Percentiles rank a stretch among this genome's conserved stretches.
Evolutionary conservation across 2,888 invertebrate genomes (phyloP).

Genomic region (Kryphioiulus occultus): DNA sequence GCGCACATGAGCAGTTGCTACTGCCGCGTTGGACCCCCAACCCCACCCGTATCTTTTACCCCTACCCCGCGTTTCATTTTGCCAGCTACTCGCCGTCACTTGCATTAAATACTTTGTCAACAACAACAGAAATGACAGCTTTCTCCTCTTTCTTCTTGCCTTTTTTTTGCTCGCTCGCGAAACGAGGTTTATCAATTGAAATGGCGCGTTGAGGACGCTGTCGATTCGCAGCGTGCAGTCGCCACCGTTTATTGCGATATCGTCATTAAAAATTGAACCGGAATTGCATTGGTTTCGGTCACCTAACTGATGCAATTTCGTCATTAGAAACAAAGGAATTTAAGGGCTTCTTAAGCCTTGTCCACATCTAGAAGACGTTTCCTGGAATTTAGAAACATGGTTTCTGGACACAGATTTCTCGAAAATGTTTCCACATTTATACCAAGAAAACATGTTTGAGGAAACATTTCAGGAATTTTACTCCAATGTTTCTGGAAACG

Average conservation of each 20-base stretch:
- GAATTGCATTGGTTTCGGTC: background rate
- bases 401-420: too few species aligned
- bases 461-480: too few species aligned
- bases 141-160: background rate
- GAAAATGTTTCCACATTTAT: too few species aligned
- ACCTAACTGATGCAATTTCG: background rate
- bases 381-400: too few species aligned
- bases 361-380: too few species aligned
- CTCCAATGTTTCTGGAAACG: too few species aligned
- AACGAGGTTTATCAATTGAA: conserved; percentile 20
- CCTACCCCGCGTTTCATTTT: conserved; percentile 11
- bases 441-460: too few species aligned
- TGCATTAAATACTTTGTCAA: conserved; percentile 26
- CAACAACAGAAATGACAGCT: conserved; percentile 31
- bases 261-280: conserved; percentile 2
- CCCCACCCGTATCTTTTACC: background rate
- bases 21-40: background rate
- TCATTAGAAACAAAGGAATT: too few species aligned
- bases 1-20: background rate
- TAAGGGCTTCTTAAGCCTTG: too few species aligned
- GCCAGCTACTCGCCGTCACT: conserved; percentile 41
- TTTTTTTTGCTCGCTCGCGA: background rate
- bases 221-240: background rate
- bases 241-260: background rate
- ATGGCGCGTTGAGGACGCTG: background rate